Percentiles rank a stretch among this genome's conserved stretches.
These are phyloP conservation scores for Pinctada fucata DNA, from an alignment of 2,888 invertebrate genomes.

Conservation along the genomic window DNA sequence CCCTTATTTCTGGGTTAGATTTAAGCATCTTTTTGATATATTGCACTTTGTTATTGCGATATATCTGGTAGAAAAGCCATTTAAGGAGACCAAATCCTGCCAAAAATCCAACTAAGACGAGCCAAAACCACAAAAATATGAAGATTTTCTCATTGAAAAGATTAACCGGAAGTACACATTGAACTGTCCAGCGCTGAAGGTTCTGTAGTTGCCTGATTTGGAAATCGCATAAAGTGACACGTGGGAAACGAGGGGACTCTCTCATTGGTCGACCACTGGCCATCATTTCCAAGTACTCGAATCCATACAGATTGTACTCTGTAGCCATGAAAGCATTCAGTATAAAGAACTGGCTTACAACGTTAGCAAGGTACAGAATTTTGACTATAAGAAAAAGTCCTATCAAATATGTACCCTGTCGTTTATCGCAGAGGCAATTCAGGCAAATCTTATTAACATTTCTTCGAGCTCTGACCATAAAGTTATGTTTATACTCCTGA, in stretches of 20 bases:
- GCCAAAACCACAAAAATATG: constrained; percentile 71
- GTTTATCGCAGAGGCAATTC: constrained; percentile 68
- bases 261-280: constrained; percentile 47
- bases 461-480: constrained; percentile 60
- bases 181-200: constrained; percentile 67
- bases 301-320: constrained; percentile 68
- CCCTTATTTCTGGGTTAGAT: constrained; percentile 57
- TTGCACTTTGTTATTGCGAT: constrained; percentile 59
- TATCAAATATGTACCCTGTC: constrained; percentile 68
- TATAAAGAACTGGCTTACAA: constrained; percentile 69
- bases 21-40: constrained; percentile 68
- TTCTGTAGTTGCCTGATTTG: constrained; percentile 70
- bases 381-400: constrained; percentile 68
- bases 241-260: constrained; percentile 59
- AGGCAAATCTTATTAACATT: constrained; percentile 54
- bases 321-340: constrained; percentile 71
- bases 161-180: constrained; percentile 69
- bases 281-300: constrained; percentile 59
- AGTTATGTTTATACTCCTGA: constrained; percentile 66
- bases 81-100: constrained; percentile 56
- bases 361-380: constrained; percentile 64
- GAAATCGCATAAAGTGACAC: constrained; percentile 71
- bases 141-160: constrained; percentile 72
- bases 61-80: constrained; percentile 63
- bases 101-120: constrained; percentile 59